Evolutionary conservation across 2,797 vertebrate species (phyloP).

Genomic region (Ispidina picta): DNA sequence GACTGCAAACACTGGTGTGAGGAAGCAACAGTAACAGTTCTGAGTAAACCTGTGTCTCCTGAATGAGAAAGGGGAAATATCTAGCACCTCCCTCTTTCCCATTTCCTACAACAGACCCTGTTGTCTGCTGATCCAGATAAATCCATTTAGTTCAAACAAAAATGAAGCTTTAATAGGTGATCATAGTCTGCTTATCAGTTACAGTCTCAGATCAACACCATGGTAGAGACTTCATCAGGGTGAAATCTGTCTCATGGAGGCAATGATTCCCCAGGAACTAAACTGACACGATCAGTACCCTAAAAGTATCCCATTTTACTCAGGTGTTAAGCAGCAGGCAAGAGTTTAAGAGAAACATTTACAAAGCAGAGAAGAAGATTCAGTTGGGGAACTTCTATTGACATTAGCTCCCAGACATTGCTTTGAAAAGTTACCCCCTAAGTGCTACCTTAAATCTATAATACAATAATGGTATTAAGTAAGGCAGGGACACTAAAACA

Average conservation of each 20-base stretch:
- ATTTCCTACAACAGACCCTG: neutral
- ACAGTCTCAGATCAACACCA: neutral
- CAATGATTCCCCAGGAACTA: neutral
- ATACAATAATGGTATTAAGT: neutral
- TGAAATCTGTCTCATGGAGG: neutral
- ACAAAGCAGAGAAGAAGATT: neutral
- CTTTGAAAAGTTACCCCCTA: constrained; percentile 27
- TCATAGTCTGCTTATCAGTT: neutral
- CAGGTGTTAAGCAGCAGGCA: rapidly evolving
- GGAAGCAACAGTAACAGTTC: neutral
- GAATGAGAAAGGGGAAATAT: neutral
- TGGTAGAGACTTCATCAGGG: neutral
- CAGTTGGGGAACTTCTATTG: neutral
- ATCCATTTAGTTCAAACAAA: neutral
- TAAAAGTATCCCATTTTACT: neutral
- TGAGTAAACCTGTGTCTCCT: neutral
- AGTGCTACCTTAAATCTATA: constrained; percentile 34
- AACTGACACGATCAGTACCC: rapidly evolving
- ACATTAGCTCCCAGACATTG: neutral
- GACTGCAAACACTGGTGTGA: neutral
- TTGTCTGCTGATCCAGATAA: neutral
- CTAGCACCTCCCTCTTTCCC: neutral
- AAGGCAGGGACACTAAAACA: neutral
- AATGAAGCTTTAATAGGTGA: neutral
- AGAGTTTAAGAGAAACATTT: neutral